These are phyloP conservation scores for Lutjanus campechanus DNA, from an alignment of 2,797 vertebrate genomes.

Conservation along the genomic window DNA sequence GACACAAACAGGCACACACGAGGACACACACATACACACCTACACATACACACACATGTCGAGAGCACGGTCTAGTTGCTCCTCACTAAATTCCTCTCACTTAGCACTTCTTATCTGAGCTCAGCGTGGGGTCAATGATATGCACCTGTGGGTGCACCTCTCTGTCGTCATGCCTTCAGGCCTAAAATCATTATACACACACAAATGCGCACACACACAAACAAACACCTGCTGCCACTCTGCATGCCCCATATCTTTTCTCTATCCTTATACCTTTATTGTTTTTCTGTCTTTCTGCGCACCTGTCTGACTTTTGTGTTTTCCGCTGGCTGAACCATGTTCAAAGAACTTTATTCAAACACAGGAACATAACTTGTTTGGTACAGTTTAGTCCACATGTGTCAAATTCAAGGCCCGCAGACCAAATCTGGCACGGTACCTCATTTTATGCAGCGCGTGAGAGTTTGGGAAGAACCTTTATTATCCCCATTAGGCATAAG, in stretches of 20 bases:
- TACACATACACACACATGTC: conserved; percentile 32
- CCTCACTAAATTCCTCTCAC: conserved; percentile 59
- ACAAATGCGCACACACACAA: conserved; percentile 9
- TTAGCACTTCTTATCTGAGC: conserved; percentile 67
- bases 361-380: neutral
- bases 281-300: neutral
- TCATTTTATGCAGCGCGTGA: too few species aligned
- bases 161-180: neutral
- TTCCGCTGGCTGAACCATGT: neutral
- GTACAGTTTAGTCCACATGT: neutral
- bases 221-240: conserved; percentile 22
- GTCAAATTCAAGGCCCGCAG: too few species aligned
- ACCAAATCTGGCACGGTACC: too few species aligned
- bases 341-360: neutral
- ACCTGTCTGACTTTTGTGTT: neutral
- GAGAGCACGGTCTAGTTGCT: conserved; percentile 15
- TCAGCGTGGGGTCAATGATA: conserved; percentile 42
- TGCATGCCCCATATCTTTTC: neutral
- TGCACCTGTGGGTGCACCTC: conserved; percentile 50
- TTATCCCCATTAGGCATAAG: too few species aligned
- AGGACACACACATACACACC: conserved; percentile 22
- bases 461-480: too few species aligned
- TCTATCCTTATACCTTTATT: neutral
- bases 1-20: conserved; percentile 64
- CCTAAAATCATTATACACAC: conserved; percentile 34